Evolutionary conservation across 2,113 vertebrate genomes (phyloP), one percentile per base, ranked within the genome.

Genomic region (Sander lucioperca): DNA sequence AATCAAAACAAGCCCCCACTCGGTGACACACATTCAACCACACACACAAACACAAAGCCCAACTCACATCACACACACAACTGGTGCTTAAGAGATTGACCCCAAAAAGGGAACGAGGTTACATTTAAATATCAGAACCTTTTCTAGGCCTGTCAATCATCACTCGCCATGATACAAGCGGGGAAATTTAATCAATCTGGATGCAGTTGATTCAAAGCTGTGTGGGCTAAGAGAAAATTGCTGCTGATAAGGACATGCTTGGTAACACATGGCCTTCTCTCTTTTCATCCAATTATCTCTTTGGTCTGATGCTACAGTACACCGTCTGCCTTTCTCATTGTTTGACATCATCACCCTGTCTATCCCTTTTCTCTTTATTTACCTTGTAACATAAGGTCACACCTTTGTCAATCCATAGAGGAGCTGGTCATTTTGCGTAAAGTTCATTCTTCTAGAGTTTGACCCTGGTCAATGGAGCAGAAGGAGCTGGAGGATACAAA

Each of bases 51-150:
- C 62, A 80, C 54, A 74, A 78, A 80, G 59, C 61, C 25, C 43
- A 45, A 64, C 36, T 48, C 48, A 6, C 53, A 56, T 57, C 64
- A 72, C 73, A 58, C 69, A 51, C 43, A 68, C 57, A 53, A 82
- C 66, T 83, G 78, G 48, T 79, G 73, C 83, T 92, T 84, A 80
- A 88, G 76, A 90, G 88, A 80, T 64, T 78, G 73, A 84, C 83
- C 88, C 63, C 62, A 53, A 70, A 70, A 79, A 87, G 84, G 86
- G 74, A 92, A 90, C 47, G 25, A 89, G 90, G 88, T 84, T 78
- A 77, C 59, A 82, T 93, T 94, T 90, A 82, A 94, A 94, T 92
- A 93, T 89, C 88, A 91, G 77, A 91, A 91, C 92, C 89, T 91
- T 93, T 94, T 80, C 63, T 87, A 64, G 80, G 69, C 68, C 90